These are phyloP conservation scores for Listrodromus nycthemerus DNA, from an alignment of 2,888 invertebrate genomes.

Conservation along the genomic window DNA sequence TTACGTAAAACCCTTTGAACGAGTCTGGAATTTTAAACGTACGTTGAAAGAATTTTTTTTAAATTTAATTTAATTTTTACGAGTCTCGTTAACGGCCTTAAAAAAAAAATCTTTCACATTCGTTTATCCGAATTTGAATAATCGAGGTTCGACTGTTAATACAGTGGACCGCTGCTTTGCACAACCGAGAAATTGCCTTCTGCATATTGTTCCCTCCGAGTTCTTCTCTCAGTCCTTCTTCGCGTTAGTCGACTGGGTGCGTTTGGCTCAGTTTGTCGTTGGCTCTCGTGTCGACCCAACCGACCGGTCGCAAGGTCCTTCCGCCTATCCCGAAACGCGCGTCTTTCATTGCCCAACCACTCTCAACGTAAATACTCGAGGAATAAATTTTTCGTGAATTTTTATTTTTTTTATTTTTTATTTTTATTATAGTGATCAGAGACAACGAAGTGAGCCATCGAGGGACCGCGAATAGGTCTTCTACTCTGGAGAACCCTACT, in stretches of 20 bases:
- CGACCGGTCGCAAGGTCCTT: constrained; percentile 35
- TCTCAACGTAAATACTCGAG: not conserved
- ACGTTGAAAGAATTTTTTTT: too few relatives aligned
- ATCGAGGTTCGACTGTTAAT: not conserved
- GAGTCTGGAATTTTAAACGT: too few relatives aligned
- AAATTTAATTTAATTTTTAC: too few relatives aligned
- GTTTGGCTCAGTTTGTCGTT: constrained; percentile 71
- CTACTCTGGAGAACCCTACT: constrained; percentile 48
- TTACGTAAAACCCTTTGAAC: too few relatives aligned
- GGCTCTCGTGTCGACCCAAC: constrained; percentile 65
- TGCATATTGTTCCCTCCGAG: constrained; percentile 12
- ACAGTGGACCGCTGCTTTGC: constrained; percentile 1
- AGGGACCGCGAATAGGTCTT: not conserved
- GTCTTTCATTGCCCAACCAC: not conserved
- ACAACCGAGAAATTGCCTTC: constrained; percentile 40
- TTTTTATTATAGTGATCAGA: not conserved
- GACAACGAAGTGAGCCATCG: constrained; percentile 14
- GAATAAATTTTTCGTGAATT: not conserved
- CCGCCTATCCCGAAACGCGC: not conserved
- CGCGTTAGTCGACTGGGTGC: constrained; percentile 28
- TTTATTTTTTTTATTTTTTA: not conserved
- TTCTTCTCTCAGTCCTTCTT: constrained; percentile 24
- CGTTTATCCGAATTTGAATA: too few relatives aligned
- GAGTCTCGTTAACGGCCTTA: too few relatives aligned
- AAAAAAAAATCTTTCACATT: too few relatives aligned